Percentiles rank a stretch among this genome's conserved stretches.
These are phyloP conservation scores for Endomychus coccineus DNA, from an alignment of 2,888 invertebrate genomes.

Conservation along the genomic window DNA sequence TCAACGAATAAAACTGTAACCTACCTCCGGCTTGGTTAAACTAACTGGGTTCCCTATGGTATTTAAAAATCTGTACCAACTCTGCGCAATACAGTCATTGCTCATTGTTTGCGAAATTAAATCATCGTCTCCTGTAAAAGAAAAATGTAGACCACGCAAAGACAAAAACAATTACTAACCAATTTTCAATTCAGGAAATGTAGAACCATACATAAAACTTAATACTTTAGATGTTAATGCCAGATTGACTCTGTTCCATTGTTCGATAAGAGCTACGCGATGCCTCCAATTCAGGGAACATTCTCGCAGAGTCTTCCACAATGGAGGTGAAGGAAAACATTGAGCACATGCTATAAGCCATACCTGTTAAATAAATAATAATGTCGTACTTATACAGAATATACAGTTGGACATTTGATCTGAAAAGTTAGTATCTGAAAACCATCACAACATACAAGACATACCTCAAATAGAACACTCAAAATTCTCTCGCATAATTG, in stretches of 20 bases:
- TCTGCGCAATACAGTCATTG: slow-evolving; percentile 85
- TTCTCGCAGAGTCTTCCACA: slow-evolving; percentile 92
- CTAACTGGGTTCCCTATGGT: slow-evolving; percentile 93
- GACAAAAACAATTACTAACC: slow-evolving; percentile 49
- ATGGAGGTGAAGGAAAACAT: slow-evolving; percentile 89
- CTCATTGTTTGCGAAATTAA: slow-evolving; percentile 79
- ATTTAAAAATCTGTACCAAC: slow-evolving; percentile 92
- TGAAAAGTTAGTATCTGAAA: too few relatives aligned
- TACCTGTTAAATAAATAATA: slow-evolving; percentile 38
- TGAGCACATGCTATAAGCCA: slow-evolving; percentile 68
- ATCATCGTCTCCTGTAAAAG: slow-evolving; percentile 72
- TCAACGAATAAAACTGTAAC: too few relatives aligned
- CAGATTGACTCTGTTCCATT: slow-evolving; percentile 91
- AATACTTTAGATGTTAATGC: slow-evolving; percentile 79
- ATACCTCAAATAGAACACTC: slow-evolving; percentile 85
- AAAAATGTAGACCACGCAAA: slow-evolving; percentile 6
- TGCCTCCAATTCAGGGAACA: slow-evolving; percentile 93
- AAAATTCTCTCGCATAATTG: slow-evolving; percentile 90
- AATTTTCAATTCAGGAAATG: slow-evolving; percentile 73
- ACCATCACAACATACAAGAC: too few relatives aligned
- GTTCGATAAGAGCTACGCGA: slow-evolving; percentile 83
- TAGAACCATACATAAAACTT: slow-evolving; percentile 81
- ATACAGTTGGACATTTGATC: too few relatives aligned
- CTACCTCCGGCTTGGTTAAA: slow-evolving; percentile 73
- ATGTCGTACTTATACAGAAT: too few relatives aligned